Evolutionary conservation across 2,113 vertebrate species (phyloP).

Genomic region (Paramormyrops kingsleyae): DNA sequence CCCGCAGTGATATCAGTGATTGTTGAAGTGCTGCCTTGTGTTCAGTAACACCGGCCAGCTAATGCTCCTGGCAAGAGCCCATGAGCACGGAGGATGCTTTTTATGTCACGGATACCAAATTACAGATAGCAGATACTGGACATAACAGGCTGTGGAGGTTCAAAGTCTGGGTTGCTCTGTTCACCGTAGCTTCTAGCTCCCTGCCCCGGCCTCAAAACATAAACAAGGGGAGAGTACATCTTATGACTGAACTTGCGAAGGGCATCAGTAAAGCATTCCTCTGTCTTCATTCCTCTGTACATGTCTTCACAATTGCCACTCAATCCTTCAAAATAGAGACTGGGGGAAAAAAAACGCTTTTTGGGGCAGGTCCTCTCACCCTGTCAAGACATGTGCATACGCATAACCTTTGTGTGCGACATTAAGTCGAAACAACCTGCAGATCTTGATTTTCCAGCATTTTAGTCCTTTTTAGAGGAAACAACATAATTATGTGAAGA

Average conservation of each 20-base stretch:
- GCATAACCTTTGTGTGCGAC: neutral
- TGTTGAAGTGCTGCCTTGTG: neutral
- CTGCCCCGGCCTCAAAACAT: neutral
- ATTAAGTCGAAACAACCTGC: neutral
- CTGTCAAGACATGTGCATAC: neutral
- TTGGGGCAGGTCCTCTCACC: neutral
- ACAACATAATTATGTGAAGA: neutral
- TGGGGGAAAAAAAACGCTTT: neutral
- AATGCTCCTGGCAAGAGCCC: neutral
- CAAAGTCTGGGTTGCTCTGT: neutral
- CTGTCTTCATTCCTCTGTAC: neutral
- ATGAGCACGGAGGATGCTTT: neutral
- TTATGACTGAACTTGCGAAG: neutral
- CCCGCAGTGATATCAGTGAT: neutral
- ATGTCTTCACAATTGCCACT: constrained; percentile 1
- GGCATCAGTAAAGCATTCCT: neutral
- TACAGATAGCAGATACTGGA: neutral
- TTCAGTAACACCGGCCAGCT: neutral
- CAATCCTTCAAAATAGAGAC: neutral
- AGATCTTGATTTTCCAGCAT: neutral
- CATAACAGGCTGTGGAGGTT: neutral
- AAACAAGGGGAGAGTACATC: neutral
- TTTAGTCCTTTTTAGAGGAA: neutral
- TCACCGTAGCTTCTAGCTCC: neutral
- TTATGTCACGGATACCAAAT: neutral